Evolutionary conservation across 2,888 invertebrate species (phyloP).

Genomic region (Halictus quadricinctus): DNA sequence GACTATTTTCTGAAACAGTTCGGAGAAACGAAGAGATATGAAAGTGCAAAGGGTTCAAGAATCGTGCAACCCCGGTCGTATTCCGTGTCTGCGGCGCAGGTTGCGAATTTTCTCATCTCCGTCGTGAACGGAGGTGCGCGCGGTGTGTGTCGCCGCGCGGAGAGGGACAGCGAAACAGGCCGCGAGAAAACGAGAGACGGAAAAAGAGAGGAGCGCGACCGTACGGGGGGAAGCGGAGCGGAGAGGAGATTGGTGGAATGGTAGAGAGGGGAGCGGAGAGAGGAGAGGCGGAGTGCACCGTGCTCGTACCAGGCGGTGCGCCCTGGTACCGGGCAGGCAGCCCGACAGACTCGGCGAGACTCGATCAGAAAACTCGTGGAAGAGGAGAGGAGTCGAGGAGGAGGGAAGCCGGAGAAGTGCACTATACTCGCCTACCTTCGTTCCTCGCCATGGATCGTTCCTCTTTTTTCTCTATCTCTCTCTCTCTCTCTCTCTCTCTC

Average conservation of each 20-base stretch:
- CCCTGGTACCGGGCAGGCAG: constrained; percentile 76
- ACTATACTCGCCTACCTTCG: constrained; percentile 13
- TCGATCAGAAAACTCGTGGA: constrained; percentile 40
- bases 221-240: constrained; percentile 7
- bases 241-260: constrained; percentile 24
- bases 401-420: constrained; percentile 47
- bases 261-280: constrained; percentile 35
- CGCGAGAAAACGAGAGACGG: constrained; percentile 29
- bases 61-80: neutral
- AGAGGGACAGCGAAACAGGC: constrained; percentile 18
- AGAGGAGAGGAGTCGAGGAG: constrained; percentile 35
- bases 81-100: constrained; percentile 8
- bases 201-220: constrained; percentile 12
- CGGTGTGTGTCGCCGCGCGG: constrained; percentile 18
- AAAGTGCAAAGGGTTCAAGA: neutral
- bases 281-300: constrained; percentile 73
- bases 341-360: constrained; percentile 51
- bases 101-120: constrained; percentile 50
- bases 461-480: neutral
- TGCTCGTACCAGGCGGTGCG: constrained; percentile 79
- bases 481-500: neutral
- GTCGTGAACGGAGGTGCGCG: constrained; percentile 29
- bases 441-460: constrained; percentile 5
- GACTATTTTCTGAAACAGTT: neutral
- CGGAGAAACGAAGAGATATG: neutral